Percentiles rank a stretch among this genome's conserved stretches.
Conservation (phyloP, 2,888 invertebrate genomes). For the Trissoscelio sp. region DNA sequence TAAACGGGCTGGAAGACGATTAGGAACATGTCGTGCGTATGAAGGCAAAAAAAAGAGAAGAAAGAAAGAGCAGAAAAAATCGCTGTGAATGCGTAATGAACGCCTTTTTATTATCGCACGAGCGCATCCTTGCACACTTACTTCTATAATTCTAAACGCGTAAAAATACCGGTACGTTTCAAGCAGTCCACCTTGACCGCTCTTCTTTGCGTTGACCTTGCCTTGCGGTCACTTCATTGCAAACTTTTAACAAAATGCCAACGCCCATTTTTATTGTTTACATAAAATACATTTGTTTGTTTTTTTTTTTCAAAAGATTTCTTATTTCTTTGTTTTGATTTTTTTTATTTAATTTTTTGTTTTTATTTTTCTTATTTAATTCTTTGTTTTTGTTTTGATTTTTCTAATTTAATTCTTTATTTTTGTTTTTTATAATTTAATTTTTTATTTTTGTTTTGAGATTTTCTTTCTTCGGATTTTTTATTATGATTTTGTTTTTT, state of each 20-base stretch:
- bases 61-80: no score
- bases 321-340: neutral
- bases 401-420: no score
- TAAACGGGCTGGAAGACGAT: no score
- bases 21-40: no score
- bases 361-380: no score
- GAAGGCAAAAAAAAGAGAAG: no score
- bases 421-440: no score
- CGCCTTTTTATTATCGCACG: slow-evolving; percentile 11
- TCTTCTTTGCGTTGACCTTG: slow-evolving; percentile 60
- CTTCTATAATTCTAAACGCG: slow-evolving; percentile 56
- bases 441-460: no score
- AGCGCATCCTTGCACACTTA: slow-evolving; percentile 29
- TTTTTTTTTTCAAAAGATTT: neutral
- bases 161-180: slow-evolving; percentile 45
- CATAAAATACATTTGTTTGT: neutral
- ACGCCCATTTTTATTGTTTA: neutral
- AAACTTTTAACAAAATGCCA: slow-evolving; percentile 25
- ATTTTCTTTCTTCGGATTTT: no score
- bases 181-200: slow-evolving; percentile 64
- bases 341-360: no score
- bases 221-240: slow-evolving; percentile 44
- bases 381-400: no score
- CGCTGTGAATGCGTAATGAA: neutral
- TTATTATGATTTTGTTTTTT: no score